Conservation (phyloP, 2,888 invertebrate species). For the Anorthoa munda region DNA sequence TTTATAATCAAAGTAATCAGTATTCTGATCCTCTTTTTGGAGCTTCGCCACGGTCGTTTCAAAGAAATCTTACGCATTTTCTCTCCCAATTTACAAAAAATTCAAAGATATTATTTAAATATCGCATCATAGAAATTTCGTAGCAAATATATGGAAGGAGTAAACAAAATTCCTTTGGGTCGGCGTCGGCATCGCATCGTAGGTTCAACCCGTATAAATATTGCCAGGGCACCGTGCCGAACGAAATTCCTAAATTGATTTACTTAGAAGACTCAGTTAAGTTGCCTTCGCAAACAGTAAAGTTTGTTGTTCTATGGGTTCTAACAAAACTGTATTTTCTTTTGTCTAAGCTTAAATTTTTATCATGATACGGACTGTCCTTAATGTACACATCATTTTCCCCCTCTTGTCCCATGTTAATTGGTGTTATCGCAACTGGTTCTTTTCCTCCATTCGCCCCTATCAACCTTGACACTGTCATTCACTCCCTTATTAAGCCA, state of each 20-base stretch:
- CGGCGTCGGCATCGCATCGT: conserved; percentile 20
- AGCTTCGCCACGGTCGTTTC: not conserved
- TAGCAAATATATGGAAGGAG: conserved; percentile 15
- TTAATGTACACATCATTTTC: too few relatives aligned
- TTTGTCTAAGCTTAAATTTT: not conserved
- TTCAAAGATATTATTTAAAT: conserved; percentile 23
- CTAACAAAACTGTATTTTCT: not conserved
- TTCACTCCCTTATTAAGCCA: too few relatives aligned
- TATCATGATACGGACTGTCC: too few relatives aligned
- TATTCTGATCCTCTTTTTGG: not conserved
- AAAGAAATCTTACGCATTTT: not conserved
- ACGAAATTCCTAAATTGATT: conserved; percentile 47
- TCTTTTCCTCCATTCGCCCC: too few relatives aligned
- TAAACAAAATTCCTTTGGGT: conserved; percentile 28
- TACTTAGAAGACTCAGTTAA: conserved; percentile 22
- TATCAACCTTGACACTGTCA: too few relatives aligned
- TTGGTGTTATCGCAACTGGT: too few relatives aligned
- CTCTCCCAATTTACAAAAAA: not conserved
- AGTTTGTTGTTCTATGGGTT: conserved; percentile 4
- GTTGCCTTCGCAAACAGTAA: conserved; percentile 5
- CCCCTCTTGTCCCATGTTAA: too few relatives aligned
- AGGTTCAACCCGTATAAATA: conserved; percentile 45
- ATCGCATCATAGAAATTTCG: conserved; percentile 21
- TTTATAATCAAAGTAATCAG: not conserved
- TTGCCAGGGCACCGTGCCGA: conserved; percentile 27